Evolutionary conservation across 2,888 invertebrate genomes (phyloP).

Genomic region (Timema cristinae): DNA sequence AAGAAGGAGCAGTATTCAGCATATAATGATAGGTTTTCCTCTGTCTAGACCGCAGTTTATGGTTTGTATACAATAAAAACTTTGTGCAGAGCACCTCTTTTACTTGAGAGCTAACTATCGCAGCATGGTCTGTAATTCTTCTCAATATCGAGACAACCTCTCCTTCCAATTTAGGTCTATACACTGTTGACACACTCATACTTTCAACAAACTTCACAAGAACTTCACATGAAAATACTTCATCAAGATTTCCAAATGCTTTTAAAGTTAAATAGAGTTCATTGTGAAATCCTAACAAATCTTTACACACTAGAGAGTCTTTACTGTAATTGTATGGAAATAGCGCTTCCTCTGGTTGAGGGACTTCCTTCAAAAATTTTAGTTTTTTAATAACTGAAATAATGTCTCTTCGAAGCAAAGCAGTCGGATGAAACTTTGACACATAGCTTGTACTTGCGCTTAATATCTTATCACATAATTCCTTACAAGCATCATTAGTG

Average conservation of each 20-base stretch:
- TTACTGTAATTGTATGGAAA: too few species aligned
- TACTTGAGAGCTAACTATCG: constrained; percentile 36
- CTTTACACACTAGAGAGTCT: too few species aligned
- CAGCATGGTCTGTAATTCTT: constrained; percentile 35
- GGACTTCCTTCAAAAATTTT: constrained; percentile 33
- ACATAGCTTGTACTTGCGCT: constrained; percentile 15
- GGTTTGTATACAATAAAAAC: constrained; percentile 30
- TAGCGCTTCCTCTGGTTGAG: constrained; percentile 13
- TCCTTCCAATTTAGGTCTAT: constrained; percentile 38
- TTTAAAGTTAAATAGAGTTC: neutral
- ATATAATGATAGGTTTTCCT: constrained; percentile 21
- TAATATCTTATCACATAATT: constrained; percentile 3
- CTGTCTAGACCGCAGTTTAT: constrained; percentile 24
- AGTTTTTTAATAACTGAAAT: constrained; percentile 16
- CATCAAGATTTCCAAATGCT: neutral
- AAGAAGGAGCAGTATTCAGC: constrained; percentile 20
- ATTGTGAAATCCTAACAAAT: too few species aligned
- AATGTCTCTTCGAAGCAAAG: constrained; percentile 24
- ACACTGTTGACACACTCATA: constrained; percentile 24
- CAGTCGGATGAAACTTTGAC: constrained; percentile 26
- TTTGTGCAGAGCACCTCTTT: constrained; percentile 33
- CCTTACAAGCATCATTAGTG: neutral
- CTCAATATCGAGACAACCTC: constrained; percentile 37
- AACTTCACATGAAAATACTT: constrained; percentile 4
- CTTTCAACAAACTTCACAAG: constrained; percentile 15